Percentiles rank a stretch among this genome's conserved stretches.
Conservation (phyloP, 2,113 vertebrate species). For the Hippopotamus amphibius region DNA sequence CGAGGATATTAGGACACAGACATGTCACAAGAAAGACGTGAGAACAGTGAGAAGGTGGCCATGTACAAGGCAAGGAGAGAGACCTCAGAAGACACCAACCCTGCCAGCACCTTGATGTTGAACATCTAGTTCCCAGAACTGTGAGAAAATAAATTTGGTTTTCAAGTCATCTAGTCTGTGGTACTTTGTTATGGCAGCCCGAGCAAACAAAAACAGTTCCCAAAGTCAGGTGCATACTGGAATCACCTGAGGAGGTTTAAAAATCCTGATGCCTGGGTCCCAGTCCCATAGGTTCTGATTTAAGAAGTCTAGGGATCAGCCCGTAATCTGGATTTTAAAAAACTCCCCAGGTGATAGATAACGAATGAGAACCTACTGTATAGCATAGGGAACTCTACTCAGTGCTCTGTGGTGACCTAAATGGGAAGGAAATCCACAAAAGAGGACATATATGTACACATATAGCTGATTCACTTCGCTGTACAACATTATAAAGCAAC, state of each 20-base stretch:
- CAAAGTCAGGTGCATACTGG: constrained; percentile 33
- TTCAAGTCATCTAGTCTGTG: not conserved
- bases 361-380: too few species aligned
- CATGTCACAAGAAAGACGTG: not conserved
- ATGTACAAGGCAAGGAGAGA: not conserved
- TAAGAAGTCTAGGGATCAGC: not conserved
- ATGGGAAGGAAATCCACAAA: too few species aligned
- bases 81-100: not conserved
- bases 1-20: not conserved
- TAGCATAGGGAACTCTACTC: too few species aligned
- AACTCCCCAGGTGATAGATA: not conserved
- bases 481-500: too few species aligned
- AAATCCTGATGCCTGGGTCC: not conserved
- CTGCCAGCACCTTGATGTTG: not conserved
- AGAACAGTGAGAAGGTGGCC: not conserved
- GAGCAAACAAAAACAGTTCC: not conserved
- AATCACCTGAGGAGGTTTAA: not conserved
- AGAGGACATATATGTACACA: too few species aligned
- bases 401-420: too few species aligned
- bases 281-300: not conserved
- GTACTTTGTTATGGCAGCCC: not conserved
- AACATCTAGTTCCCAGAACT: not conserved
- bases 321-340: constrained; percentile 8
- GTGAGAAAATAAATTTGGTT: not conserved
- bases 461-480: too few species aligned